Evolutionary conservation across 2,113 vertebrate genomes (phyloP).

Genomic region (Tor tambroides): DNA sequence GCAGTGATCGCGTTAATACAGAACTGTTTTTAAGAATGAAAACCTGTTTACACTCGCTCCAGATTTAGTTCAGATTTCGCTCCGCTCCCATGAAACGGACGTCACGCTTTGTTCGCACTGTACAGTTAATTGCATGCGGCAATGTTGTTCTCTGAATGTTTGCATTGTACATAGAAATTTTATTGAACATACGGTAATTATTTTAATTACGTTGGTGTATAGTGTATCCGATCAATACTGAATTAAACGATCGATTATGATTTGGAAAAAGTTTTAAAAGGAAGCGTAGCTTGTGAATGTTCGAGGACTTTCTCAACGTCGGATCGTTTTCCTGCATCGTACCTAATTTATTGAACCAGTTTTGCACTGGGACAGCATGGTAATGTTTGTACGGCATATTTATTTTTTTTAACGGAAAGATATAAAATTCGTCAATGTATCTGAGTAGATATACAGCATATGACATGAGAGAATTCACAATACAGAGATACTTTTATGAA

Average conservation of each 20-base stretch:
- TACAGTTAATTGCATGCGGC: constrained; percentile 56
- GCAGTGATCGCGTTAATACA: not conserved
- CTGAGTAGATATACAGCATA: constrained; percentile 41
- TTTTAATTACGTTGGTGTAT: constrained; percentile 50
- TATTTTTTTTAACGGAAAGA: constrained; percentile 58
- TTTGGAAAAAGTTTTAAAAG: constrained; percentile 30
- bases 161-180: constrained; percentile 49
- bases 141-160: constrained; percentile 54
- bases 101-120: constrained; percentile 37
- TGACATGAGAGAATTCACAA: constrained; percentile 29
- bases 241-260: constrained; percentile 21
- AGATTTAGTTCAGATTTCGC: not conserved
- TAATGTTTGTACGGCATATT: constrained; percentile 57
- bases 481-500: constrained; percentile 34
- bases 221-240: constrained; percentile 32
- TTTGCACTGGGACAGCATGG: constrained; percentile 45
- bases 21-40: constrained; percentile 4
- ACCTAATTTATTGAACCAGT: constrained; percentile 53
- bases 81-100: not conserved
- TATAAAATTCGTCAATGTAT: constrained; percentile 52
- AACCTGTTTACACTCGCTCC: constrained; percentile 39
- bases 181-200: constrained; percentile 30
- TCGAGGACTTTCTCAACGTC: not conserved
- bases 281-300: constrained; percentile 33
- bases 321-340: constrained; percentile 44